These are phyloP conservation scores for Meteorus cinctellus DNA, from an alignment of 2,888 invertebrate genomes.

Conservation along the genomic window DNA sequence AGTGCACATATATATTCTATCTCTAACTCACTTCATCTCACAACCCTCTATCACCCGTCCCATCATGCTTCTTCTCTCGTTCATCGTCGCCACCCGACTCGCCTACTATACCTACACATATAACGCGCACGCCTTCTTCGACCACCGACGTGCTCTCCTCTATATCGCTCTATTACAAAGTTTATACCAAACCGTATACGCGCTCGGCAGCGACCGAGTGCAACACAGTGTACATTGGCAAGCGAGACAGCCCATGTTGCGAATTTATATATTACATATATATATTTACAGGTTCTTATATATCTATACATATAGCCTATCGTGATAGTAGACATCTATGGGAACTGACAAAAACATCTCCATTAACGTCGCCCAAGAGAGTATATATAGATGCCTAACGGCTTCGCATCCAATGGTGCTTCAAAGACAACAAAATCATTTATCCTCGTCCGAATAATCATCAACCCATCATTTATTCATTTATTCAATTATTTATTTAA, in stretches of 20 bases:
- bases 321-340: conserved; percentile 30
- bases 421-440: conserved; percentile 4
- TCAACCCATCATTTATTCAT: neutral
- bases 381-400: neutral
- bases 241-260: conserved; percentile 23
- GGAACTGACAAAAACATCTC: conserved; percentile 50
- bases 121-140: conserved; percentile 34
- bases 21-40: neutral
- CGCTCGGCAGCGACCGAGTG: conserved; percentile 1
- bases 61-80: neutral
- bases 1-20: neutral
- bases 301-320: neutral
- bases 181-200: conserved; percentile 41
- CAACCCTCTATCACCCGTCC: neutral
- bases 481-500: conserved; percentile 9
- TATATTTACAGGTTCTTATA: neutral
- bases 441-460: neutral
- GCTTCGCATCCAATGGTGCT: neutral
- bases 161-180: conserved; percentile 51
- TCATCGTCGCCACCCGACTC: neutral
- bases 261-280: neutral
- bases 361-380: conserved; percentile 45
- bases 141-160: conserved; percentile 44
- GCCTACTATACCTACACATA: neutral
- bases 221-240: conserved; percentile 3